Evolutionary conservation across 2,888 invertebrate species (phyloP).

Genomic region (Mimas tiliae): DNA sequence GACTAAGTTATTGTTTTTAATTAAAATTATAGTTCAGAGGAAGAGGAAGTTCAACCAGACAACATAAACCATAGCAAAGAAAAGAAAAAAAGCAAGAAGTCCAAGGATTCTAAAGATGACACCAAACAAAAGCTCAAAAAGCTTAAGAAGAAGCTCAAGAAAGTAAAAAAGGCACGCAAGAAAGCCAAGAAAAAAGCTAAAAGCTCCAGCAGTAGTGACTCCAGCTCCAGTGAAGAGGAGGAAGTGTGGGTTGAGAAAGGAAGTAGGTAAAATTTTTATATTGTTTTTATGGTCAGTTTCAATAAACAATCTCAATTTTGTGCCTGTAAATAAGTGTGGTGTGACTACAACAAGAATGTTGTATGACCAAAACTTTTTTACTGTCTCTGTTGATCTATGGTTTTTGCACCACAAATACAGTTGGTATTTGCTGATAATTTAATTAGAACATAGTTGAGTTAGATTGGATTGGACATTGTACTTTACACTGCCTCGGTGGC

Average conservation of each 20-base stretch:
- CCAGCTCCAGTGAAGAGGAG: constrained; percentile 77
- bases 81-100: constrained; percentile 75
- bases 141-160: constrained; percentile 79
- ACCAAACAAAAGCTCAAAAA: constrained; percentile 84
- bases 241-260: constrained; percentile 90
- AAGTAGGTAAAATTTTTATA: constrained; percentile 51
- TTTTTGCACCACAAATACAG: too few relatives aligned
- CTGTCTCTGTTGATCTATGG: too few relatives aligned
- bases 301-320: too few relatives aligned
- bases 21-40: constrained; percentile 67
- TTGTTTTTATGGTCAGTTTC: not conserved
- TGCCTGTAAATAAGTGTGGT: too few relatives aligned
- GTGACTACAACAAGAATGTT: too few relatives aligned
- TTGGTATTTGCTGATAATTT: too few relatives aligned
- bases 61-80: constrained; percentile 67
- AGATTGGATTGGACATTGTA: too few relatives aligned
- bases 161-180: constrained; percentile 82
- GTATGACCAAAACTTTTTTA: too few relatives aligned
- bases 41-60: constrained; percentile 67
- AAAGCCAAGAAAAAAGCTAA: constrained; percentile 78
- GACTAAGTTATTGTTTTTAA: not conserved
- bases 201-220: constrained; percentile 69
- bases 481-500: too few relatives aligned
- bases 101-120: constrained; percentile 75
- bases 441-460: too few relatives aligned